phyloP scores from a whole-genome alignment of 35 echinoderm and acorn worm genomes.

The Amphiura filiformis region DNA sequence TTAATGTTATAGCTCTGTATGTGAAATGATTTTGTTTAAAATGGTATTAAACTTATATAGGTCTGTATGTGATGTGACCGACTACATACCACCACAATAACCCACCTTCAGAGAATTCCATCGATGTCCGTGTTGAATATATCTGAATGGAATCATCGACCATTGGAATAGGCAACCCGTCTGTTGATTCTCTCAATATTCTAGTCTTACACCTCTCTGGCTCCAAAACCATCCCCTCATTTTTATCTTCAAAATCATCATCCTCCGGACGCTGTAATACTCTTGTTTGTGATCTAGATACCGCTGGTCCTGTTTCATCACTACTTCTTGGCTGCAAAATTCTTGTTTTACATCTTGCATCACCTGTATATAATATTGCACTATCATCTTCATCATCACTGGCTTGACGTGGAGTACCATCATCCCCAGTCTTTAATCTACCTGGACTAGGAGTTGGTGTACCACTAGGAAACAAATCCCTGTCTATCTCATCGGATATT shows the following conservation, averaged over 20 bases:
- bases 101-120: neutral
- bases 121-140: constrained; percentile 42
- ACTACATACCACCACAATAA: neutral
- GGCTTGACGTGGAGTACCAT: neutral
- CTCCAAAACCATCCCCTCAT: too few species aligned
- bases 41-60: too few species aligned
- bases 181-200: constrained; percentile 68
- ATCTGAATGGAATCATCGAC: constrained; percentile 81
- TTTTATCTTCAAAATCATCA: neutral
- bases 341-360: neutral
- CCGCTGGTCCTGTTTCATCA: neutral
- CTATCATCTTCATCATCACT: neutral
- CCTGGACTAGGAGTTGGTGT: neutral
- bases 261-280: neutral
- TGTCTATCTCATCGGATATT: constrained; percentile 8
- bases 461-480: constrained; percentile 5
- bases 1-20: too few species aligned
- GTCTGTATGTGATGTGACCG: too few species aligned
- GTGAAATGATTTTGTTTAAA: too few species aligned
- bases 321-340: neutral
- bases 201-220: constrained; percentile 64
- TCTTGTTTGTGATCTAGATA: neutral
- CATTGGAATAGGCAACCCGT: constrained; percentile 54
- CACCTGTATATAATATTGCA: neutral
- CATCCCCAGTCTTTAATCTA: neutral